Base-by-base conservation (phyloP, 1,140 invertebrate species). In the Babylonia areolata region DNA sequence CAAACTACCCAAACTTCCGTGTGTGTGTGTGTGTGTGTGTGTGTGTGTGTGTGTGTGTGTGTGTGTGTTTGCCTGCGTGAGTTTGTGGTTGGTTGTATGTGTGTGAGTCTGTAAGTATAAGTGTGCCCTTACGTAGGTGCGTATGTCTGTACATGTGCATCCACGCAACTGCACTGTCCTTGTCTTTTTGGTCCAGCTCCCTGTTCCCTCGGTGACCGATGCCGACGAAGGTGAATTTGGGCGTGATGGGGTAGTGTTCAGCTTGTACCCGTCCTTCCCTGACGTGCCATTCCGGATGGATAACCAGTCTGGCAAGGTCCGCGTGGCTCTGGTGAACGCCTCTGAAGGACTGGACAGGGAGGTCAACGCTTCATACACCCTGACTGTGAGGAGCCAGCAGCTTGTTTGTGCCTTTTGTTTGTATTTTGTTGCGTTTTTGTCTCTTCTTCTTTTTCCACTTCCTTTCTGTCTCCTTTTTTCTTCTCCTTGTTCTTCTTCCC, bases 201-300 rank as follows among this genome's bases (percentile, higher is more conserved):
- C 88, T 31, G 40, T 39, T 0, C 84, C 89, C 28, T 12, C 28
- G 23, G 88, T 84, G 15, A 85, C n/a, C 20, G 90, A 90, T 81
- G 42, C n/a, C 12, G 90, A 90, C 75, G 51, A 81, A 35, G 87
- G 85, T 28, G 31, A 69, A 11, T 88, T 87, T 73, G 90, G 90
- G 17, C 85, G 69, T 12, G 31, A n/a, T 31, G 90, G 90, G 17
- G 80, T 90, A 20, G 40, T 40, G 23, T 90, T 85, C 81, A 85
- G 58, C 9, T 64, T 90, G 2, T 42, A 84, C 5, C 39, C 23
- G 64, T 12, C 35, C 3, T 37, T 15, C 78, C n/a, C 77, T 37
- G 15, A 51, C 9, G 35, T 23, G 42, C 86, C 86, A 17, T 90
- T 90, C 82, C 46, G n/a, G n/a, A 85, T 88, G 40, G 83, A 88